Base-by-base conservation (phyloP, 1,140 invertebrate species). In the Dendroctonus ponderosae region DNA sequence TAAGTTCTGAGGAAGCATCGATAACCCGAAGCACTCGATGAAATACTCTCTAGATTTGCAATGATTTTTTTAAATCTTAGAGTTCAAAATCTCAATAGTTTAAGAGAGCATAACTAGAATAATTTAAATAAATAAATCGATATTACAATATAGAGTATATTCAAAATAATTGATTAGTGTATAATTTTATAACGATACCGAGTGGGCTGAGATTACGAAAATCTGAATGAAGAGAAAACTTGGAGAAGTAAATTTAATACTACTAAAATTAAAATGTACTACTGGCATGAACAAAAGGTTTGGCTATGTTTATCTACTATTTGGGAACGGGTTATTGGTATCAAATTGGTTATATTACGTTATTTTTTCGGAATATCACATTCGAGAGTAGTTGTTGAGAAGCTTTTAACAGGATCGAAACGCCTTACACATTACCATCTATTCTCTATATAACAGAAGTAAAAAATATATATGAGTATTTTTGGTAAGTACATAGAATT, bases 241-340 rank as follows among this genome's bases (percentile, higher is more conserved):
- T 26, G 26, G 26, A 26, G 26, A n/a, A 51, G n/a, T 14, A 52
- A 52, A 52, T 58, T 60, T 44, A 49, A 66, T 44, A 66, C 64
- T 51, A 66, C 54, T 59, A 67, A 69, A 74, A 66, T 68, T 72
- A 71, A 75, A 26, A 70, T 71, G 70, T 74, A 74, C 74, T 75
- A 73, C 71, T 75, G 74, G 74, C 73, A 73, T 70, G 70, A 72
- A 70, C 69, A 71, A 72, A 66, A 71, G 8, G 69, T 74, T 75
- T 75, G 72, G 71, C 70, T 74, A 67, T 67, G 68, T 69, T 73
- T 66, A 62, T 44, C 61, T 64, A 68, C 52, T 70, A 70, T 67
- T 72, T 70, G 49, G 63, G 65, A 60, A 57, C 59, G 41, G 58
- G 54, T 39, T 54, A 39, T 62, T 63, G 61, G 68, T 72, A 71